Conservation (phyloP, 2,888 invertebrate genomes). For the Sturmia bella region DNA sequence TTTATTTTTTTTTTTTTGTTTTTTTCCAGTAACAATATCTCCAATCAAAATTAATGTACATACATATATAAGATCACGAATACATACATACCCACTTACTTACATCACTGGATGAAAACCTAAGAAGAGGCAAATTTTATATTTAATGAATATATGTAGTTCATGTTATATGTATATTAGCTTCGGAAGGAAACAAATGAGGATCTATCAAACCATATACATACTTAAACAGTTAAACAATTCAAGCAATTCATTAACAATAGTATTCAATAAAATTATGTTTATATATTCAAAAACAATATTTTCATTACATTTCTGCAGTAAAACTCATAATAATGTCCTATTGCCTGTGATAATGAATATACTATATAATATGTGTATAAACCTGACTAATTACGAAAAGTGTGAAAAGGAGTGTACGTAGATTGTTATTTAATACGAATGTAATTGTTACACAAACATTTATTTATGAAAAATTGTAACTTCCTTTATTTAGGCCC, state of each 20-base stretch:
- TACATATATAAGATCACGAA: conserved; percentile 48
- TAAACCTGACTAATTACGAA: conserved; percentile 43
- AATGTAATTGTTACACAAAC: conserved; percentile 2
- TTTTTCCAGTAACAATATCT: conserved; percentile 68
- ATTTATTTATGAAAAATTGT: too few relatives aligned
- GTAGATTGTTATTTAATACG: neutral
- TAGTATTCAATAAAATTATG: too few relatives aligned
- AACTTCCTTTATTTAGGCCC: too few relatives aligned
- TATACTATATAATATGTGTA: conserved; percentile 7
- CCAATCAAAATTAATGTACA: conserved; percentile 56
- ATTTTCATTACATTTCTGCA: neutral
- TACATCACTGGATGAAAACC: conserved; percentile 24
- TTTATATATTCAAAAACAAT: neutral
- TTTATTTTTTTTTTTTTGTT: conserved; percentile 42
- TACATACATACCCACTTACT: conserved; percentile 14
- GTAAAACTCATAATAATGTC: conserved; percentile 38
- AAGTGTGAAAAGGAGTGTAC: conserved; percentile 10
- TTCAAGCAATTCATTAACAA: too few relatives aligned
- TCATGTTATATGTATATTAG: too few relatives aligned
- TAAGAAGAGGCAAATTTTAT: conserved; percentile 11
- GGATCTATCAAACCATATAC: too few relatives aligned
- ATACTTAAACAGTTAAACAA: too few relatives aligned
- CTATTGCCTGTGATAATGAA: conserved; percentile 71
- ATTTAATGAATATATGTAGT: too few relatives aligned
- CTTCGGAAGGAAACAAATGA: too few relatives aligned